A percentile compares a stretch with the other conserved stretches of the same genome.
Conservation (phyloP, 2,113 vertebrate species). For the Hymenochirus boettgeri region DNA sequence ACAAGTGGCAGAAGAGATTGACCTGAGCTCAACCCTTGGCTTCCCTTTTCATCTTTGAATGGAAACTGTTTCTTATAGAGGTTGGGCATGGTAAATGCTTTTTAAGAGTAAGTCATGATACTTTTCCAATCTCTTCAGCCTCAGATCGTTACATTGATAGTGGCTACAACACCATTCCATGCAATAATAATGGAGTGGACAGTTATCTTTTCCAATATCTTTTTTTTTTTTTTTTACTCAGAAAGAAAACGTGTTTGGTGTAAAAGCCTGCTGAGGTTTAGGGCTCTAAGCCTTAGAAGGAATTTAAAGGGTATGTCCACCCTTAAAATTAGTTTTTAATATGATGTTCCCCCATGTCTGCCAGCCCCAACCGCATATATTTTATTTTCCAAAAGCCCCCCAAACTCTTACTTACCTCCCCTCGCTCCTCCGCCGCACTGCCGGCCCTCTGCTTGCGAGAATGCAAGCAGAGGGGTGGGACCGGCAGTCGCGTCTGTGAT, state of each 20-base stretch:
- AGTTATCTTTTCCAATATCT: conserved; percentile 33
- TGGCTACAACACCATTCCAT: conserved; percentile 36
- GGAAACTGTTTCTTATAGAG: background rate
- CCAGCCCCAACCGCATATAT: too few species aligned
- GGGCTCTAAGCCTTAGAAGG: background rate
- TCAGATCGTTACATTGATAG: conserved; percentile 31
- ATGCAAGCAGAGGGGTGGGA: too few species aligned
- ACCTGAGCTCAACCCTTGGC: conserved; percentile 41
- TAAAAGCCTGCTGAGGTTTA: background rate
- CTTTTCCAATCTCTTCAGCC: conserved; percentile 28
- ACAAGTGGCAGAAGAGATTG: conserved; percentile 46
- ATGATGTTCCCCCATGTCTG: too few species aligned
- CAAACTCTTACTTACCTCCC: too few species aligned
- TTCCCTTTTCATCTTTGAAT: conserved; percentile 32
- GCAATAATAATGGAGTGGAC: conserved; percentile 43
- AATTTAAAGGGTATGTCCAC: too few species aligned
- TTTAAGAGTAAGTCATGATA: conserved; percentile 36
- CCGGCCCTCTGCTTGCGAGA: too few species aligned
- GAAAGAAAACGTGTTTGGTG: conserved; percentile 8
- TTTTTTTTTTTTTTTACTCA: conserved; percentile 16
- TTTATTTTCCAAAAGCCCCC: too few species aligned
- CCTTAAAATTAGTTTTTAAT: too few species aligned
- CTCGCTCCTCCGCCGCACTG: too few species aligned
- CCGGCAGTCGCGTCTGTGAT: too few species aligned
- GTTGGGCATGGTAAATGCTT: conserved; percentile 17